Percentiles rank a stretch among this genome's conserved stretches.
These are phyloP conservation scores for Sylvia borin DNA, from an alignment of 2,797 vertebrate species.

Conservation along the genomic window DNA sequence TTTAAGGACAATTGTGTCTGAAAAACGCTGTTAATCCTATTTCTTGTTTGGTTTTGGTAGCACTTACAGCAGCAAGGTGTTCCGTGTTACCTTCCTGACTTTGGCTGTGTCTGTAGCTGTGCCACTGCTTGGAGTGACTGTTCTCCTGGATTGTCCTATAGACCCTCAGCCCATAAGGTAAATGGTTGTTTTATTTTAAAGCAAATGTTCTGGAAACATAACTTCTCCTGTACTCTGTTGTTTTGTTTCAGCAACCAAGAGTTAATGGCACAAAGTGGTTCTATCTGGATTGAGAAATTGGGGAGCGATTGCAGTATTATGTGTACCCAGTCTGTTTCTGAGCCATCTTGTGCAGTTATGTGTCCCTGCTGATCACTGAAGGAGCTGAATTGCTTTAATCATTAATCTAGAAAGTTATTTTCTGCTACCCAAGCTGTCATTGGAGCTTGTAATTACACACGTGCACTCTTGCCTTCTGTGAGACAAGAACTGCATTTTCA, in stretches of 20 bases:
- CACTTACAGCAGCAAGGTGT: slow-evolving; percentile 91
- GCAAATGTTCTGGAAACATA: background rate
- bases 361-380: background rate
- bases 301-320: background rate
- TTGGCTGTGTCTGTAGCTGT: slow-evolving; percentile 82
- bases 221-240: background rate
- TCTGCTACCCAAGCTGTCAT: background rate
- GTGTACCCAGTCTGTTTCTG: background rate
- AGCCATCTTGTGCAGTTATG: background rate
- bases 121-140: slow-evolving; percentile 83
- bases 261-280: background rate
- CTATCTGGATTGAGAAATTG: background rate
- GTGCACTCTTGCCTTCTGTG: background rate
- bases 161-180: slow-evolving; percentile 89
- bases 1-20: background rate
- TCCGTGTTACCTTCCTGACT: slow-evolving; percentile 87
- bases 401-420: background rate
- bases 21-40: background rate
- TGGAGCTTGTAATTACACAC: background rate
- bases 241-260: background rate
- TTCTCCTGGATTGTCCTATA: slow-evolving; percentile 91
- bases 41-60: slow-evolving; percentile 71
- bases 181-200: background rate
- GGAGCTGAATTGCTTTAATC: background rate
- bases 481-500: background rate